phyloP scores from a whole-genome alignment of 2,113 vertebrate species.

The Crotalus horridus region DNA sequence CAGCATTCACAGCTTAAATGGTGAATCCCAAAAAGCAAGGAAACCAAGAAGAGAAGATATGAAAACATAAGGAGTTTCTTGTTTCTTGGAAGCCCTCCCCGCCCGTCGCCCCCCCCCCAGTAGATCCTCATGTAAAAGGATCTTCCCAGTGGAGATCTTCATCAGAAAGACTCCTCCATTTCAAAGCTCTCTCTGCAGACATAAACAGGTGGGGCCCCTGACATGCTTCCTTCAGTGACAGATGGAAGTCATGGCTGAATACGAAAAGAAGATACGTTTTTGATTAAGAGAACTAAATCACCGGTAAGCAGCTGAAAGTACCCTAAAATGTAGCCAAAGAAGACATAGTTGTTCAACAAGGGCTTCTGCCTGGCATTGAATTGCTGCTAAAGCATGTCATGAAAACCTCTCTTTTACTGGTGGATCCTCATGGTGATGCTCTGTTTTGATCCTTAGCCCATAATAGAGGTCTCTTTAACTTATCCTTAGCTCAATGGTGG shows the following conservation, averaged over 20 bases:
- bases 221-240: slow-evolving; percentile 4
- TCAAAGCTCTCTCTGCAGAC: not conserved
- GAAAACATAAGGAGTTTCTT: not conserved
- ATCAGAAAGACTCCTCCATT: rapidly evolving
- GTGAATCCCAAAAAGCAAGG: slow-evolving; percentile 35
- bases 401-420: not conserved
- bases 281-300: slow-evolving; percentile 19
- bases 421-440: not conserved
- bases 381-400: not conserved
- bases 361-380: not conserved
- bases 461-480: too few species aligned
- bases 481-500: too few species aligned
- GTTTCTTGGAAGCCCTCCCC: slow-evolving; percentile 23
- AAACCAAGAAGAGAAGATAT: slow-evolving; percentile 29
- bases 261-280: not conserved
- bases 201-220: slow-evolving; percentile 7
- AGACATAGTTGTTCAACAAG: not conserved
- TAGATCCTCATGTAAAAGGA: not conserved
- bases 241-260: slow-evolving; percentile 12
- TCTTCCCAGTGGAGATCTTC: not conserved
- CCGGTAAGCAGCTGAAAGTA: slow-evolving; percentile 7
- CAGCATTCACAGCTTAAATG: slow-evolving; percentile 40
- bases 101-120: not conserved
- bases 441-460: too few species aligned
- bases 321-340: not conserved